Conservation (phyloP, 2,113 vertebrate species). For the Ovis canadensis region DNA sequence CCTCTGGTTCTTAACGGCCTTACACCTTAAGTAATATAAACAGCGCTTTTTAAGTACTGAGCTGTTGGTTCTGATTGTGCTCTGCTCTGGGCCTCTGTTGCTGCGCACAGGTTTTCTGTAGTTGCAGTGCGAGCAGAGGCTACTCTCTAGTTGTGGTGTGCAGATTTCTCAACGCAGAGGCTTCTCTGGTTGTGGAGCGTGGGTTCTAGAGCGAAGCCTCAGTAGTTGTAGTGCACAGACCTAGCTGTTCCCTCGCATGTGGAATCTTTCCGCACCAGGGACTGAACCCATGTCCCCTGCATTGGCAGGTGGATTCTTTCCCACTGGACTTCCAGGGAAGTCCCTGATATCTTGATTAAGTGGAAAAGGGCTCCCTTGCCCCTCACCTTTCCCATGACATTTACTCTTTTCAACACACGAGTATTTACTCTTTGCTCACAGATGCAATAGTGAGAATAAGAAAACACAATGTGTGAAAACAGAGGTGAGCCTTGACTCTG, state of each 20-base stretch:
- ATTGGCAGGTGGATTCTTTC: background rate
- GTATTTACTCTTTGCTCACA: background rate
- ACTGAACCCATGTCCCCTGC: background rate
- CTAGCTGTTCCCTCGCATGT: background rate
- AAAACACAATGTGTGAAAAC: background rate
- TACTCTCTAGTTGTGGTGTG: accelerated
- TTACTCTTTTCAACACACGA: background rate
- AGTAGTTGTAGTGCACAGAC: background rate
- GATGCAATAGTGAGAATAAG: background rate
- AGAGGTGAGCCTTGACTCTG: background rate
- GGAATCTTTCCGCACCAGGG: background rate
- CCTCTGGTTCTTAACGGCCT: background rate
- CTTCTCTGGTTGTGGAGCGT: accelerated
- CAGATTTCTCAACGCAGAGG: background rate
- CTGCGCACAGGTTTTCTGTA: background rate
- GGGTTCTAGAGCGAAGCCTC: background rate
- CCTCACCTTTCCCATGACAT: background rate
- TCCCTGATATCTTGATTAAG: background rate
- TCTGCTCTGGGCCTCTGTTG: background rate
- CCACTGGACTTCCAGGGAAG: background rate
- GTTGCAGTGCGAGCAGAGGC: background rate
- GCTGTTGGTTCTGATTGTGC: background rate
- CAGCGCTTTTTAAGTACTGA: background rate
- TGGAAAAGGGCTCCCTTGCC: background rate
- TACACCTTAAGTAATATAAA: background rate